These are phyloP conservation scores for Plectus sambesii DNA, from an alignment of 1,140 invertebrate species.

Conservation along the genomic window DNA sequence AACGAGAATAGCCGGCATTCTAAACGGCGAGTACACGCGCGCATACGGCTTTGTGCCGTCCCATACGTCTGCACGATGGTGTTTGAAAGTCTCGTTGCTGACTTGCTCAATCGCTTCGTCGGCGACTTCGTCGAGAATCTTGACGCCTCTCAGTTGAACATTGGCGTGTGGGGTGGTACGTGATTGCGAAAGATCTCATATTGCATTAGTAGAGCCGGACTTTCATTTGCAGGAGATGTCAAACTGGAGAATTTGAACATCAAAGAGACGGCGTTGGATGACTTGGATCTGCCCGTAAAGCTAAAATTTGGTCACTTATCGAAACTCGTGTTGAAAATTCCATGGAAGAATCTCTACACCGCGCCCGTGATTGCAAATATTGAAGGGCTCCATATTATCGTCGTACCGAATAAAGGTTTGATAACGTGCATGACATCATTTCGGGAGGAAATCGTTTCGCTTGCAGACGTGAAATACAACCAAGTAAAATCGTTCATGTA, in stretches of 20 bases:
- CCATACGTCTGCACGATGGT: no score
- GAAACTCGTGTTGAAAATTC: conserved; percentile 84
- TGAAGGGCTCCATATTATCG: conserved; percentile 73
- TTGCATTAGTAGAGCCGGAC: conserved; percentile 13
- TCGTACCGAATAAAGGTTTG: conserved; percentile 70
- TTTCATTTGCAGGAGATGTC: conserved; percentile 70
- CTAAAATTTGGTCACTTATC: conserved; percentile 51
- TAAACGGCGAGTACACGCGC: no score
- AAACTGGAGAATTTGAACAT: conserved; percentile 77
- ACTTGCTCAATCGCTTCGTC: conserved; percentile 79
- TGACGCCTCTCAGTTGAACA: conserved; percentile 76
- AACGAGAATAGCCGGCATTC: no score
- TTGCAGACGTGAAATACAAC: conserved; percentile 79
- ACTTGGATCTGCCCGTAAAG: conserved; percentile 41
- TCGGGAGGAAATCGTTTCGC: no score
- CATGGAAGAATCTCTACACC: conserved; percentile 92
- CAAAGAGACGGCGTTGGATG: conserved; percentile 69
- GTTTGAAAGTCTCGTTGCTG: conserved; percentile 79
- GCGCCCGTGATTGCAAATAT: conserved; percentile 75
- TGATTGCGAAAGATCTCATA: no score
- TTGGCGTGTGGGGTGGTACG: conserved; percentile 90
- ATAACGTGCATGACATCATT: no score
- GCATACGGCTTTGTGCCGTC: no score
- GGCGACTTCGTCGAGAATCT: conserved; percentile 93
- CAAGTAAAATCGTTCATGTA: conserved; percentile 72